Conservation (phyloP, 2,888 invertebrate species). For the Hyposoter dolosus region DNA sequence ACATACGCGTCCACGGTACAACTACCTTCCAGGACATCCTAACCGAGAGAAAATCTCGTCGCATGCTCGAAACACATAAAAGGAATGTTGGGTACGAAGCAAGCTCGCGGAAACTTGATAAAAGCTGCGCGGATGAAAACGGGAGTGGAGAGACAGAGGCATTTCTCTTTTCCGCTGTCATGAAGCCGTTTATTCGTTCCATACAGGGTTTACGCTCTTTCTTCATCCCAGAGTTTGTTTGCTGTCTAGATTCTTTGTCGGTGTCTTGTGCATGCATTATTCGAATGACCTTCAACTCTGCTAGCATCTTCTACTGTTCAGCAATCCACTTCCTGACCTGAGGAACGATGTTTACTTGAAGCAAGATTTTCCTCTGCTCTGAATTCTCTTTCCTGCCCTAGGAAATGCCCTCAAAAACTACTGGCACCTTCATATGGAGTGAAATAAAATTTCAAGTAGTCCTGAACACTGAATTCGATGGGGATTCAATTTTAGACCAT, state of each 20-base stretch:
- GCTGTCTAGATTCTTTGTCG: constrained; percentile 4
- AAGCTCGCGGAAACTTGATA: constrained; percentile 24
- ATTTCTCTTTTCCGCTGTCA: constrained; percentile 5
- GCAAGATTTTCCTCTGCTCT: background rate
- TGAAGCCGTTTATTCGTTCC: background rate
- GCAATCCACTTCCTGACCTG: constrained; percentile 16
- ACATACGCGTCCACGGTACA: constrained; percentile 50
- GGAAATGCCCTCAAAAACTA: background rate
- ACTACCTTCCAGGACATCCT: constrained; percentile 44
- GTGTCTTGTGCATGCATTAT: constrained; percentile 18
- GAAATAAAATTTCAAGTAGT: background rate
- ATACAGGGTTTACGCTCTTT: background rate
- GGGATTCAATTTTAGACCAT: constrained; percentile 36
- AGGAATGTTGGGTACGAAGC: constrained; percentile 44
- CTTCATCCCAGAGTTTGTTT: background rate
- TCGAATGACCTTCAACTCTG: constrained; percentile 33
- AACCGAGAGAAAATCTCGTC: constrained; percentile 39
- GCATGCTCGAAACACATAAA: constrained; percentile 41
- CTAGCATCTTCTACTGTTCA: background rate
- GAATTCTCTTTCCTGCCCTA: background rate
- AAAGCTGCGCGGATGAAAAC: constrained; percentile 49
- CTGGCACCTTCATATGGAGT: background rate
- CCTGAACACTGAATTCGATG: background rate
- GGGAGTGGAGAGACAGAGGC: background rate
- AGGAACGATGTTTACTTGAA: background rate